Percentiles rank a stretch among this genome's conserved stretches.
Conservation (phyloP, 1,140 invertebrate species). For the Apis laboriosa region DNA sequence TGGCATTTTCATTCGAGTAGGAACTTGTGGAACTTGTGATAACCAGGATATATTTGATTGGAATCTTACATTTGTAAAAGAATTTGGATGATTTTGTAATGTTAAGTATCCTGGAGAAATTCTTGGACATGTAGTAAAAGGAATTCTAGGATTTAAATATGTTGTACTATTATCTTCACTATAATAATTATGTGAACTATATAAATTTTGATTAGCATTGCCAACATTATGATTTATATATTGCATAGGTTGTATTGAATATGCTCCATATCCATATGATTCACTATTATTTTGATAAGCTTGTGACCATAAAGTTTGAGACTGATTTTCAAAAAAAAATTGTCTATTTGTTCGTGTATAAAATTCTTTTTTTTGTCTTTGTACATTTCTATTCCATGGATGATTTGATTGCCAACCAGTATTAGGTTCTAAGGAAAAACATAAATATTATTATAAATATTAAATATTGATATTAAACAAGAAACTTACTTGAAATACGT, state of each 20-base stretch:
- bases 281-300: conserved; percentile 16
- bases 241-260: conserved; percentile 18
- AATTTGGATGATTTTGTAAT: conserved; percentile 20
- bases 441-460: not conserved
- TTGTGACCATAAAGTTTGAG: conserved; percentile 24
- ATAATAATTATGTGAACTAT: conserved; percentile 14
- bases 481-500: conserved; percentile 45
- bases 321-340: conserved; percentile 1
- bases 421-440: conserved; percentile 44
- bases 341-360: not conserved
- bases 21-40: conserved; percentile 31
- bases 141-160: conserved; percentile 19
- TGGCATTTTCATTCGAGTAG: conserved; percentile 17
- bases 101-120: not conserved
- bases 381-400: conserved; percentile 67
- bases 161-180: not conserved
- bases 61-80: conserved; percentile 24
- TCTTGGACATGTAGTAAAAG: conserved; percentile 13
- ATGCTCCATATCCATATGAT: not conserved
- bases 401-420: conserved; percentile 68
- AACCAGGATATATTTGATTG: conserved; percentile 44
- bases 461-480: conserved; percentile 14
- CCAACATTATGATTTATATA: conserved; percentile 16
- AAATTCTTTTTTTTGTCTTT: conserved; percentile 27
- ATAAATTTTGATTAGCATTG: conserved; percentile 34